Base-by-base conservation (phyloP, 2,113 vertebrate genomes). In the Meles meles region DNA sequence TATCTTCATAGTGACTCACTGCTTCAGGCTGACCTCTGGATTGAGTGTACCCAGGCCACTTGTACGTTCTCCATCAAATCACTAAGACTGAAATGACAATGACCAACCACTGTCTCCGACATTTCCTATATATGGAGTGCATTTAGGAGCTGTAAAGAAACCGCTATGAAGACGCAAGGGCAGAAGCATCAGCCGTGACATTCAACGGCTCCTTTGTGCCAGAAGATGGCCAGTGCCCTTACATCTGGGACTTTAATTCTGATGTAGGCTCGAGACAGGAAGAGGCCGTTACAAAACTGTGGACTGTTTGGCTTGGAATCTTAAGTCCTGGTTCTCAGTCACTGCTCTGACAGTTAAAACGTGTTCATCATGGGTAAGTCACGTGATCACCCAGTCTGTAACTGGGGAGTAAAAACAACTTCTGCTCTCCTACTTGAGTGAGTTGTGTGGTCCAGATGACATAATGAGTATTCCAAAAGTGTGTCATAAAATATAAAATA, bases 241-340 rank as follows among this genome's bases (percentile, higher is more conserved):
- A 90, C 44, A 17, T 90, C 37, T 67, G 80, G 80, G 39, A 72
- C 76, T 97, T 96, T 67, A 96, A 90, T 96, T 97, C 27, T 90
- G 57, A 65, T 77, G 69, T 44, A 44, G 79, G 63, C 34, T 80
- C 57, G 63, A 81, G 65, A 23, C n/a, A 92, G 10, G 74, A 90
- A 97, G 95, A 95, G 90, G 61, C 44, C 10, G 10, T 34, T n/a
- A 77, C 89, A 52, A 42, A 82, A 87, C 18, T 29, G 47, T 15
- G 49, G 76, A 39, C 39, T 63, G 72, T 61, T 39, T 77, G 76
- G 67, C 27, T 87, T 92, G 77, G 65, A 95, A 61, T 90, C 57
- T 3, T 27, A 47, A 76, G 61, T 49, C 63, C 29, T 87, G 87
- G 31, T 81, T 92, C 82, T 83, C 57, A 55, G 83, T 95, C 39